Evolutionary conservation across 2,113 vertebrate genomes (phyloP).

Genomic region (Benitochromis conjunctus): DNA sequence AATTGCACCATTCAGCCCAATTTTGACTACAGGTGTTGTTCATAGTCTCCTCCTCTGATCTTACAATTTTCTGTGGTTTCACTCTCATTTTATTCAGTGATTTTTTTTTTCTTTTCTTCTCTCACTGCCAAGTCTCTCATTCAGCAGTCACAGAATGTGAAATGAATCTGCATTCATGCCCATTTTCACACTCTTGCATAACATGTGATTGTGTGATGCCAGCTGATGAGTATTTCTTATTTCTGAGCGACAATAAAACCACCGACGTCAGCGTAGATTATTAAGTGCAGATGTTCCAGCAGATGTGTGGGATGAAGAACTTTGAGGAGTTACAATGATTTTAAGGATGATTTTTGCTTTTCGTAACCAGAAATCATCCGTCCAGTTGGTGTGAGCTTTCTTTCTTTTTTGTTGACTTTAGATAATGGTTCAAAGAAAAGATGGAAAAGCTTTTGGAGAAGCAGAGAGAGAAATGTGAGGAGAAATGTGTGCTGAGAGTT

Average conservation of each 20-base stretch:
- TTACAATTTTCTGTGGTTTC: background rate
- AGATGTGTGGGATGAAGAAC: background rate
- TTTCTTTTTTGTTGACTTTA: background rate
- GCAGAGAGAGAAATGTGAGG: background rate
- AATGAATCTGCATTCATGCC: background rate
- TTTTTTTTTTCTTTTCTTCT: background rate
- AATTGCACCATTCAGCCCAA: background rate
- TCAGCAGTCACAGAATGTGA: background rate
- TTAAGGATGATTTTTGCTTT: background rate
- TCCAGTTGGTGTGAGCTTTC: background rate
- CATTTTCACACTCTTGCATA: background rate
- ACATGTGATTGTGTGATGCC: background rate
- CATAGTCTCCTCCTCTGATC: background rate
- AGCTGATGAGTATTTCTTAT: background rate
- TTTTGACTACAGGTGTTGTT: background rate
- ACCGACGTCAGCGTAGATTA: background rate
- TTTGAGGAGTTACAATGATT: background rate
- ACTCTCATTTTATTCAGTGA: background rate
- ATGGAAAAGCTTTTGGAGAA: background rate
- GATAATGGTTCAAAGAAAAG: background rate
- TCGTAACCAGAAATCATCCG: background rate
- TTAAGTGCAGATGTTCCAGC: background rate
- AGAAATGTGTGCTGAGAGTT: background rate
- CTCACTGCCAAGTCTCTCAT: background rate
- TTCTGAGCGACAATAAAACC: background rate